A percentile compares a stretch with the other conserved stretches of the same genome.
Evolutionary conservation across 2,888 invertebrate species (phyloP).

Genomic region (Apamea crenata): DNA sequence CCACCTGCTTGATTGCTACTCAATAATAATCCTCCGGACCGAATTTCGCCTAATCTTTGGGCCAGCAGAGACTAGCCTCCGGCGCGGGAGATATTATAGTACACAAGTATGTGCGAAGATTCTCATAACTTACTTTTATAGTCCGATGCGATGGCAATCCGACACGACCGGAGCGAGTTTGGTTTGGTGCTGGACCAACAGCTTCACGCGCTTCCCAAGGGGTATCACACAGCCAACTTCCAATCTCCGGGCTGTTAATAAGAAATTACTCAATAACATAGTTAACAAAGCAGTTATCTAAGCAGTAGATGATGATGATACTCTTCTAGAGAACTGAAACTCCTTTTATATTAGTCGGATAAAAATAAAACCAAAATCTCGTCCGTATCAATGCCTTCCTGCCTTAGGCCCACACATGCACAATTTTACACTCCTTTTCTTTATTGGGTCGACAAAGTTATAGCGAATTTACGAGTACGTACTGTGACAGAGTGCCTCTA

Average conservation of each 20-base stretch:
- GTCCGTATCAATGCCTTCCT: slow-evolving; percentile 16
- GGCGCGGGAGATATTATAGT: background rate
- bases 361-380: slow-evolving; percentile 41
- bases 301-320: background rate
- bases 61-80: background rate
- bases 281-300: no score
- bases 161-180: background rate
- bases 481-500: slow-evolving; percentile 77
- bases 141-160: background rate
- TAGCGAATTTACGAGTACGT: slow-evolving; percentile 76
- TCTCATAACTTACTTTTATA: background rate
- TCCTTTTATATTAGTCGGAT: background rate
- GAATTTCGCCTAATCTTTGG: background rate
- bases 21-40: background rate
- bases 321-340: background rate
- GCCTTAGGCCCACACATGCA: slow-evolving; percentile 51
- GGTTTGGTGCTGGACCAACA: background rate
- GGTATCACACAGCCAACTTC: background rate
- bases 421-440: slow-evolving; percentile 70
- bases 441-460: slow-evolving; percentile 70
- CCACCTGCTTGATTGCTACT: background rate
- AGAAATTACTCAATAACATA: background rate
- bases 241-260: background rate
- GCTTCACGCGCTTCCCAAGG: background rate
- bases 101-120: background rate